Evolutionary conservation across 2,797 vertebrate genomes (phyloP).

Genomic region (Parauchenoglanis ngamensis): DNA sequence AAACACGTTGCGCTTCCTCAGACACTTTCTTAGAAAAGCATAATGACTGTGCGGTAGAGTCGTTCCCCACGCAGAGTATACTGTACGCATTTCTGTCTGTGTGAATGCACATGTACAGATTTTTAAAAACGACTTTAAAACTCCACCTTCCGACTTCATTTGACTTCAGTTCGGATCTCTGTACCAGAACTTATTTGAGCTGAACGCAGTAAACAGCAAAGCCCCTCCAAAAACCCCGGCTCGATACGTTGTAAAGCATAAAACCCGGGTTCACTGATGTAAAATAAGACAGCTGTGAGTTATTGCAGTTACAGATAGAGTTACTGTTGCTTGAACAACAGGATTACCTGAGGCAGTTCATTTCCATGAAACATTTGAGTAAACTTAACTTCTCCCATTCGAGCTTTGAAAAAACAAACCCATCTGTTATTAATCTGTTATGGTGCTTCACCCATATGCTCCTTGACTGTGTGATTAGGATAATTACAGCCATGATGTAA

Average conservation of each 20-base stretch:
- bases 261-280: background rate
- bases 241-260: slow-evolving; percentile 18
- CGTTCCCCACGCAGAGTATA: too few species aligned
- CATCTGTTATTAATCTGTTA: slow-evolving; percentile 18
- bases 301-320: slow-evolving; percentile 16
- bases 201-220: background rate
- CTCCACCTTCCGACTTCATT: too few species aligned
- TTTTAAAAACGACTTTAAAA: background rate
- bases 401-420: background rate
- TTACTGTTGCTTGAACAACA: slow-evolving; percentile 10
- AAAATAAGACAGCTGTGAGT: slow-evolving; percentile 15
- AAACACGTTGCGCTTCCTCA: background rate
- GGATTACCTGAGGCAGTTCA: slow-evolving; percentile 25
- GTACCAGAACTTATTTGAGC: background rate
- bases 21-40: background rate
- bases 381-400: slow-evolving; percentile 26
- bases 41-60: background rate
- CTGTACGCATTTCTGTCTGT: too few species aligned
- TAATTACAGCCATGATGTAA: slow-evolving; percentile 31
- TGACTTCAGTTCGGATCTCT: background rate
- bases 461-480: slow-evolving; percentile 10
- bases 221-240: background rate
- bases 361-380: slow-evolving; percentile 36
- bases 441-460: slow-evolving; percentile 23
- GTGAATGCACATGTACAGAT: background rate